Evolutionary conservation across 2,797 vertebrate species (phyloP), one percentile per base, ranked within the genome.

Genomic region (Epinephelus coioides): DNA sequence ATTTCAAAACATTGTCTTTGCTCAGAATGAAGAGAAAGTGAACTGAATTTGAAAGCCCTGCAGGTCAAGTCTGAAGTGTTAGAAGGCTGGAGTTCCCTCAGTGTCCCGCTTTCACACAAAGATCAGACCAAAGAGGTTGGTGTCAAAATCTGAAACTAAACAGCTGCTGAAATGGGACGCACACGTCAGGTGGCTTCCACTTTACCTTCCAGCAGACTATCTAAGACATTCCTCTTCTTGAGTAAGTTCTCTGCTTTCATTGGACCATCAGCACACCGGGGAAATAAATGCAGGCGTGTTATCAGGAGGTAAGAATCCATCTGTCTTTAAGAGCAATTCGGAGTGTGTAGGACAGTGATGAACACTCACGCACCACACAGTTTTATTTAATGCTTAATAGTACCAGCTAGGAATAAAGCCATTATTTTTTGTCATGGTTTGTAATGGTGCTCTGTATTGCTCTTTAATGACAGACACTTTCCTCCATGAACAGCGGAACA

Each of bases 31-130:
- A 68, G 57, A 61, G 60, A 77, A 84, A 77, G 50, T 47, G 50
- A 85, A 54, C 49, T 69, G 61, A 66, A 51, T 66, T 61, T 63
- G 17, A 75, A 80, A 79, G 43, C 86, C 47, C 69, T 78, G 66
- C 72, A 79, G 59, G 56, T 62, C 34, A 30, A 7, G 23, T 67
- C 17, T 69, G 13, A 2, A 53, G 75, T 51, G 59, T 80, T 55
- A 72, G 46, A 74, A 70, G 51, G 79, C 74, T 76, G 82, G 68
- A 78, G 86, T 78, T 81, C 49, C 68, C 76, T 84, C 87, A 71
- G 79, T 86, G 74, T 87, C 62, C n/a, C 8, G 69, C 79, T 89
- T 86, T 82, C 65, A 81, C 54, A 75, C 81, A 86, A 38, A 76
- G 50, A 78, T 49, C 54, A 44, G 21, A 75, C 59, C 4, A 3